Base-by-base conservation (phyloP, 2,113 vertebrate genomes). In the Aleadryas rufinucha region DNA sequence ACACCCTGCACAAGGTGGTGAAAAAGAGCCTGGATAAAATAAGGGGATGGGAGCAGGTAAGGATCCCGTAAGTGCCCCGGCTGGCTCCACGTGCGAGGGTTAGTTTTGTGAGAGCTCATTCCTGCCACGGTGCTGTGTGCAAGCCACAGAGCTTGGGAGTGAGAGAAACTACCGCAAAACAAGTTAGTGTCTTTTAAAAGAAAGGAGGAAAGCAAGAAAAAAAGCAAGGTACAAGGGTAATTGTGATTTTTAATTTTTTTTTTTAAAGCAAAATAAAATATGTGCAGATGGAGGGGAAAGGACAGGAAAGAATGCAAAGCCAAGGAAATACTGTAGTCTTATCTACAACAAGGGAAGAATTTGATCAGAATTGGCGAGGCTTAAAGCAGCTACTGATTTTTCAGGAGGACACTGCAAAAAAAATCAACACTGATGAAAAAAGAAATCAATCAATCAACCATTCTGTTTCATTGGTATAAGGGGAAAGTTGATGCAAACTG, bases 391-490 rank as follows among this genome's bases (percentile, higher is more conserved):
- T 96, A 95, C 74, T 95, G 92, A 93, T 97, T 93, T 96, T 94
- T 97, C 91, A 95, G 88, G 90, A 97, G 96, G 90, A 84, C 64
- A 91, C 90, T 93, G 88, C 81, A 95, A 94, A 83, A 83, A 95
- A 96, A 97, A 98, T 98, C 97, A 98, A 97, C 94, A 91, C 80
- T 70, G 23, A 80, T 60, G 35, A 59, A 75, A 79, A 79, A 65
- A 50, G 53, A 53, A 76, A 70, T 50, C 28, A 56, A 54, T 79
- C 68, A 56, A 78, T 87, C 80, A 94, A 82, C 89, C 93, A 85
- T 60, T 78, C 61, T 85, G 65, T 89, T 91, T 80, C 68, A 83
- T 81, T 95, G 86, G 61, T 68, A 33, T 70, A 93, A 91, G 78
- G 90, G 89, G 54, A 68, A 91, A 84, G 89, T 27, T 64, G 95